Evolutionary conservation across 2,113 vertebrate genomes (phyloP).

Genomic region (Cheilinus undulatus): DNA sequence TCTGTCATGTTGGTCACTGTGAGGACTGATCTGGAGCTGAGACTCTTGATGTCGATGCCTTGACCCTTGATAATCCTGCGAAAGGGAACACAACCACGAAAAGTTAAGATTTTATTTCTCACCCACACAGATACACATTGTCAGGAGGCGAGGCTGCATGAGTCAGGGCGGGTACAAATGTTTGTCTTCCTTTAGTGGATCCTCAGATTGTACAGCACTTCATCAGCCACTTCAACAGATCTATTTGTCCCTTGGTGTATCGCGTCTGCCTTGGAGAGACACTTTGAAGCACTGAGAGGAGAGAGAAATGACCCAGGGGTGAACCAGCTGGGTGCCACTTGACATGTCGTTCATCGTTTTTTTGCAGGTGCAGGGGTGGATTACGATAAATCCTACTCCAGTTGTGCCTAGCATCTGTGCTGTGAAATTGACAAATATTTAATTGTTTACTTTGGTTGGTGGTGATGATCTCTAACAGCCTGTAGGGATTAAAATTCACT

Average conservation of each 20-base stretch:
- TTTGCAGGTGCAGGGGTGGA: constrained; percentile 42
- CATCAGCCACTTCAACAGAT: constrained; percentile 63
- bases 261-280: constrained; percentile 34
- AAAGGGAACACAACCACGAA: constrained; percentile 60
- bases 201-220: constrained; percentile 51
- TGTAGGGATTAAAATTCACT: constrained; percentile 39
- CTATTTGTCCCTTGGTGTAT: constrained; percentile 45
- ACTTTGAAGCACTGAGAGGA: constrained; percentile 58
- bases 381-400: constrained; percentile 50
- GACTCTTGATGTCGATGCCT: constrained; percentile 96
- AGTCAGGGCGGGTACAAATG: constrained; percentile 47
- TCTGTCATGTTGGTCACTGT: constrained; percentile 98
- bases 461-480: constrained; percentile 47
- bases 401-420: constrained; percentile 61
- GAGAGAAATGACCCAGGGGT: constrained; percentile 60
- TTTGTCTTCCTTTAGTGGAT: constrained; percentile 55
- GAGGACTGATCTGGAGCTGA: constrained; percentile 96
- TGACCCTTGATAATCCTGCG: constrained; percentile 94
- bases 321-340: constrained; percentile 64
- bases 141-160: neutral
- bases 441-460: constrained; percentile 49
- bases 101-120: constrained; percentile 42
- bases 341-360: constrained; percentile 64
- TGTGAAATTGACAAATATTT: constrained; percentile 46
- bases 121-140: constrained; percentile 3